These are phyloP conservation scores for Myopa tessellatipennis DNA, from an alignment of 2,888 invertebrate species.

Conservation along the genomic window DNA sequence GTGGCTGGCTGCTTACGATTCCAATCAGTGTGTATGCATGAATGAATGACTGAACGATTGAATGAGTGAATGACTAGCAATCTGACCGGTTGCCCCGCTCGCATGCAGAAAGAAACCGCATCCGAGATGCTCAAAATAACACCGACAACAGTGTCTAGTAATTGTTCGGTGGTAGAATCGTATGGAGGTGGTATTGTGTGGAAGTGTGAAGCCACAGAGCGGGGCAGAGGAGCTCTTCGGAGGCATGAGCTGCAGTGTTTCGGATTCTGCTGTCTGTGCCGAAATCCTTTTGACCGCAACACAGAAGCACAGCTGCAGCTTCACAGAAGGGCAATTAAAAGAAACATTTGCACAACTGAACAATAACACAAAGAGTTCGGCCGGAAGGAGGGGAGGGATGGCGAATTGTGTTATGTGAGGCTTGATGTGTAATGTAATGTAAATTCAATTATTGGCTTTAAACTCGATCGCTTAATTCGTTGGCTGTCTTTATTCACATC, in stretches of 20 bases:
- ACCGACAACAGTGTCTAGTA: not conserved
- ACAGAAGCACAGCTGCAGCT: constrained; percentile 39
- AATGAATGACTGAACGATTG: not conserved
- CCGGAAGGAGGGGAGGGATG: not conserved
- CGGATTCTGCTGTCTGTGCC: constrained; percentile 1
- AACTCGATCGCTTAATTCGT: not conserved
- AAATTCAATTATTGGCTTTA: not conserved
- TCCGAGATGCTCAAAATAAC: too few relatives aligned
- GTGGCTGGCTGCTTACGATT: not conserved
- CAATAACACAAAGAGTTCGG: not conserved
- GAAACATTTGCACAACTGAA: constrained; percentile 8
- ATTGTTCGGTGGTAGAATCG: not conserved
- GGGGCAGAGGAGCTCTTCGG: not conserved
- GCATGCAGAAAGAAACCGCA: not conserved
- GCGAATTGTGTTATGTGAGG: not conserved
- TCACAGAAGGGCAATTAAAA: constrained; percentile 33
- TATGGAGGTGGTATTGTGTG: not conserved
- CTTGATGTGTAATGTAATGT: too few relatives aligned
- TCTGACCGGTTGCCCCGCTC: not conserved
- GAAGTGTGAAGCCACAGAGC: not conserved
- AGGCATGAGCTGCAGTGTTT: not conserved
- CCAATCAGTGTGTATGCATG: constrained; percentile 17
- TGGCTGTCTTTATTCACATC: not conserved
- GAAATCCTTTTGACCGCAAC: constrained; percentile 30
- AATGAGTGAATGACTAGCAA: not conserved